A percentile compares a stretch with the other conserved stretches of the same genome.
Conservation (phyloP, 1,140 invertebrate species). For the Diabrotica undecimpunctata region DNA sequence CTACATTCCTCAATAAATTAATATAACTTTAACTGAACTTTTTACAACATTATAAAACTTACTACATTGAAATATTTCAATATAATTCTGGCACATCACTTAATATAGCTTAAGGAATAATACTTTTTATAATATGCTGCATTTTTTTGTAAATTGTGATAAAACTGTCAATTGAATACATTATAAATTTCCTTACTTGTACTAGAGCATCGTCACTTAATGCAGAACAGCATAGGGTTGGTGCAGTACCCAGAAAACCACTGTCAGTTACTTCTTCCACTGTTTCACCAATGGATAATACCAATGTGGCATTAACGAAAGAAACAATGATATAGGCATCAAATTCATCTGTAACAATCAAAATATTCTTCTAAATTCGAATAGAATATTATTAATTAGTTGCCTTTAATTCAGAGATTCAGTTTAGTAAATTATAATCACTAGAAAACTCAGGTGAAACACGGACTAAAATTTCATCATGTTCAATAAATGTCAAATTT, state of each 20-base stretch:
- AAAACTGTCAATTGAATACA: not conserved
- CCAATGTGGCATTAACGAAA: constrained; percentile 98
- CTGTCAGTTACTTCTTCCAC: constrained; percentile 99
- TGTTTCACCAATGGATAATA: constrained; percentile 98
- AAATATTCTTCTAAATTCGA: constrained; percentile 5
- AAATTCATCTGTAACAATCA: constrained; percentile 77
- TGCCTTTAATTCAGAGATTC: constrained; percentile 22
- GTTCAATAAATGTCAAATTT: not conserved
- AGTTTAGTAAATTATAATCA: constrained; percentile 39
- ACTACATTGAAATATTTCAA: not conserved
- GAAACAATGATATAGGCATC: constrained; percentile 99
- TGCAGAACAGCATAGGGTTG: constrained; percentile 93
- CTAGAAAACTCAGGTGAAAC: constrained; percentile 41
- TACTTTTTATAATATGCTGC: no score
- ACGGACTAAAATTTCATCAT: constrained; percentile 44
- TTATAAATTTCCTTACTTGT: constrained; percentile 63
- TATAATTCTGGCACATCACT: not conserved
- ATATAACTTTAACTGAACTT: not conserved
- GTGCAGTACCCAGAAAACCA: constrained; percentile 97
- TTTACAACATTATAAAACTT: not conserved
- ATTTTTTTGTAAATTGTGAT: not conserved
- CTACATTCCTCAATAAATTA: no score
- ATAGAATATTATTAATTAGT: constrained; percentile 5
- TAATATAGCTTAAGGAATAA: no score
- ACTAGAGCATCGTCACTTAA: constrained; percentile 96